These are phyloP conservation scores for Clarias macrocephalus DNA, from an alignment of 2,113 vertebrate species.

Conservation along the genomic window DNA sequence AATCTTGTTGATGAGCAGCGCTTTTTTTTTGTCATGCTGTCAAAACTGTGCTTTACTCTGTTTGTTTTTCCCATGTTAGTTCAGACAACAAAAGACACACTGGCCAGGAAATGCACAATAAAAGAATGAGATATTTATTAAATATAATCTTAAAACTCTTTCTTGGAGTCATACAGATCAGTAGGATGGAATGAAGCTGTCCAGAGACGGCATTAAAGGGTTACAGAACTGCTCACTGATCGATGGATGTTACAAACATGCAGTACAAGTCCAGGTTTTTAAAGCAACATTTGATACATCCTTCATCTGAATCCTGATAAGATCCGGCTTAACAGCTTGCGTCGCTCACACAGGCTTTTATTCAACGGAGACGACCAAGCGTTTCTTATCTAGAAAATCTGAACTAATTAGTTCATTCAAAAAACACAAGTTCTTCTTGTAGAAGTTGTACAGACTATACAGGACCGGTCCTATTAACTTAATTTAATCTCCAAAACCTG, in stretches of 20 bases:
- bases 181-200: constrained; percentile 64
- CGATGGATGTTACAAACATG: constrained; percentile 65
- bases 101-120: constrained; percentile 60
- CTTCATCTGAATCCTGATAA: neutral
- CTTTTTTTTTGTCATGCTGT: too few species aligned
- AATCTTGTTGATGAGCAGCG: neutral
- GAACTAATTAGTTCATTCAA: neutral
- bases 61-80: neutral
- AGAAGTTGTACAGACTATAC: neutral
- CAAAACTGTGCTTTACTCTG: neutral
- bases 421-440: neutral
- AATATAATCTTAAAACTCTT: constrained; percentile 76
- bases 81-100: constrained; percentile 12
- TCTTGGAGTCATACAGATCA: constrained; percentile 68
- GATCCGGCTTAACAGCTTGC: neutral
- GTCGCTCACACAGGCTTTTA: neutral
- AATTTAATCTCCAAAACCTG: constrained; percentile 6
- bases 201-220: constrained; percentile 66
- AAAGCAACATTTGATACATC: constrained; percentile 40
- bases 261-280: constrained; percentile 51
- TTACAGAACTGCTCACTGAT: constrained; percentile 64
- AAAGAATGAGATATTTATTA: constrained; percentile 79
- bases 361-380: neutral
- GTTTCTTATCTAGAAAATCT: neutral
- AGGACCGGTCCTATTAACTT: neutral